A percentile compares a stretch with the other conserved stretches of the same genome.
Evolutionary conservation across 2,113 vertebrate genomes (phyloP).

Genomic region (Clarias magur): DNA sequence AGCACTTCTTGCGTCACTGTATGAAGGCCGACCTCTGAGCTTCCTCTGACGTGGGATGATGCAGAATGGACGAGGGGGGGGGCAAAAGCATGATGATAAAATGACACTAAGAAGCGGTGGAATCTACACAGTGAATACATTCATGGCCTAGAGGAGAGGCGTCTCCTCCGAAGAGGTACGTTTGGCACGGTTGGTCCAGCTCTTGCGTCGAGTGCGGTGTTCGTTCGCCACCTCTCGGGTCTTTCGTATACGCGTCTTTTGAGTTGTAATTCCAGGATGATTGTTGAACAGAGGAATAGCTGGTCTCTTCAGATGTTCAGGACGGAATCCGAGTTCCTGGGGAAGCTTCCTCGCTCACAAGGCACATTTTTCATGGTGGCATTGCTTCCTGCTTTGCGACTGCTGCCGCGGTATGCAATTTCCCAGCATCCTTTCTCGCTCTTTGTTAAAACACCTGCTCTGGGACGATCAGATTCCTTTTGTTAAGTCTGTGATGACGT

Average conservation of each 20-base stretch:
- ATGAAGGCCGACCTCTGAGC: constrained; percentile 31
- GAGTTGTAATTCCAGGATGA: neutral
- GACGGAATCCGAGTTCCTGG: constrained; percentile 30
- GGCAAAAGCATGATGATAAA: constrained; percentile 62
- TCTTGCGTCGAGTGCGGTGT: constrained; percentile 26
- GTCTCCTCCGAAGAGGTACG: constrained; percentile 68
- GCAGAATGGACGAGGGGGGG: constrained; percentile 25
- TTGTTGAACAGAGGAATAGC: constrained; percentile 4
- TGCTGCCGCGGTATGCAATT: neutral
- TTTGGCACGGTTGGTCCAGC: constrained; percentile 69
- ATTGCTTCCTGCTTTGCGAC: constrained; percentile 46
- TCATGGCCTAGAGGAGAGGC: constrained; percentile 67
- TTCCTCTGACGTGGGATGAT: constrained; percentile 13
- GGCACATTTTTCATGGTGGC: constrained; percentile 63
- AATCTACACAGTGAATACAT: constrained; percentile 78
- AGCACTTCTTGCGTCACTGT: constrained; percentile 44
- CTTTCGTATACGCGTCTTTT: neutral
- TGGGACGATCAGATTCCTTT: constrained; percentile 84
- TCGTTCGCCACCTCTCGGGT: neutral
- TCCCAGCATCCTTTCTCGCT: constrained; percentile 51
- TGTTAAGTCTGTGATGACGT: constrained; percentile 90
- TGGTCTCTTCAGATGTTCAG: constrained; percentile 23
- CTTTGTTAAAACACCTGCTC: constrained; percentile 43
- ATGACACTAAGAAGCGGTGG: constrained; percentile 66
- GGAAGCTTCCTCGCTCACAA: constrained; percentile 71